These are phyloP conservation scores for Saccostrea glomerata DNA, from an alignment of 1,140 invertebrate species.

Conservation along the genomic window DNA sequence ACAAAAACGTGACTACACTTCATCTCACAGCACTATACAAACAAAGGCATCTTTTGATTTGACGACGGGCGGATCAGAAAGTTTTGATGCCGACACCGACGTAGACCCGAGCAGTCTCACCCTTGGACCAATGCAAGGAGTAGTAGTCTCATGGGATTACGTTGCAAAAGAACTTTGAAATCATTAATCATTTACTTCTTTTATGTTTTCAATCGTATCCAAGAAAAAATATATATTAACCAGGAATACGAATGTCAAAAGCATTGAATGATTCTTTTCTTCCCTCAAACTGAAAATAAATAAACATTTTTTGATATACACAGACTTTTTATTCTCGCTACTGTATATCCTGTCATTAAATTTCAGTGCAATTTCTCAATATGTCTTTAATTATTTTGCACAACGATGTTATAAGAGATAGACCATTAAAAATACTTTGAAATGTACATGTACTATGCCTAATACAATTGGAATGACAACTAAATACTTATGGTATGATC, in stretches of 20 bases:
- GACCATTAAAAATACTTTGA: too few species aligned
- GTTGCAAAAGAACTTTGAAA: constrained; percentile 68
- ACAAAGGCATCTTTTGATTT: constrained; percentile 62
- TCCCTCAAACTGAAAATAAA: too few species aligned
- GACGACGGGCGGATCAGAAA: constrained; percentile 52
- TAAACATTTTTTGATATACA: too few species aligned
- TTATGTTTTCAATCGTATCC: neutral
- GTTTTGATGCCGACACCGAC: constrained; percentile 60
- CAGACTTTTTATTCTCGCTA: too few species aligned
- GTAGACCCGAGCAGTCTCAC: constrained; percentile 62
- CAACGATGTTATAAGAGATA: too few species aligned
- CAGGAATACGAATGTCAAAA: neutral
- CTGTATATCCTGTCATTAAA: too few species aligned
- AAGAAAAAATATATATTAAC: neutral
- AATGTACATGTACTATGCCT: too few species aligned
- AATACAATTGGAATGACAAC: too few species aligned
- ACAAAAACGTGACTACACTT: constrained; percentile 62
- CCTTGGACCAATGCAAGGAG: constrained; percentile 67
- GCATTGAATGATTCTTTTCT: too few species aligned
- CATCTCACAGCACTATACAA: constrained; percentile 65
- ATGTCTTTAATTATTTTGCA: too few species aligned
- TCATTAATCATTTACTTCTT: neutral
- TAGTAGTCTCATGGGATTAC: constrained; percentile 75
- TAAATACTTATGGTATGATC: too few species aligned
- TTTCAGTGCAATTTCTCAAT: too few species aligned